A percentile compares a stretch with the other conserved stretches of the same genome.
Evolutionary conservation across 2,113 vertebrate species (phyloP).

Genomic region (Macrotis lagotis): DNA sequence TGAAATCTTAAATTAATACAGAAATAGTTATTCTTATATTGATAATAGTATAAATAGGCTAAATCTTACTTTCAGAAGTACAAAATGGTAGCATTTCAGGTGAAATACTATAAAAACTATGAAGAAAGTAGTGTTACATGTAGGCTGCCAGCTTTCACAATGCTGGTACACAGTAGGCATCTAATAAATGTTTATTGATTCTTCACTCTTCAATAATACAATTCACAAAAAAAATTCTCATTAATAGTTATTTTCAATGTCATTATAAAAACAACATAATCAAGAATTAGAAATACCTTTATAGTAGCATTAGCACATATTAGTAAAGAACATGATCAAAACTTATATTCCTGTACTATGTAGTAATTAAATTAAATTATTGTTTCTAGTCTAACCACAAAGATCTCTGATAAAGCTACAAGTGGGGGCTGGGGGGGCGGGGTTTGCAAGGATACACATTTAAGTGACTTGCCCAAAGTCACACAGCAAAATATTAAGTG

Average conservation of each 20-base stretch:
- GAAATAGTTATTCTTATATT: background rate
- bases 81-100: background rate
- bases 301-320: slow-evolving; percentile 22
- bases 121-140: background rate
- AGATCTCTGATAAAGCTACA: background rate
- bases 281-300: slow-evolving; percentile 28
- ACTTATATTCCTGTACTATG: slow-evolving; percentile 8
- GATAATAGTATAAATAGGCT: background rate
- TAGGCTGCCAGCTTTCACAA: slow-evolving; percentile 52
- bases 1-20: background rate
- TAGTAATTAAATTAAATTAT: slow-evolving; percentile 15
- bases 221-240: background rate
- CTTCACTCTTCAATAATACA: background rate
- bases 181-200: background rate
- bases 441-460: no score
- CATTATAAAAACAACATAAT: slow-evolving; percentile 36
- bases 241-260: background rate
- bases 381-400: slow-evolving; percentile 27
- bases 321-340: slow-evolving; percentile 43
- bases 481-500: no score
- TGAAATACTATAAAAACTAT: slow-evolving; percentile 43
- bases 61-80: slow-evolving; percentile 46
- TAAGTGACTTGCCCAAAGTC: no score
- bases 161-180: background rate
- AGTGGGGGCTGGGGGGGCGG: no score